Conservation (phyloP, 2,113 vertebrate species). For the Nothobranchius furzeri region DNA sequence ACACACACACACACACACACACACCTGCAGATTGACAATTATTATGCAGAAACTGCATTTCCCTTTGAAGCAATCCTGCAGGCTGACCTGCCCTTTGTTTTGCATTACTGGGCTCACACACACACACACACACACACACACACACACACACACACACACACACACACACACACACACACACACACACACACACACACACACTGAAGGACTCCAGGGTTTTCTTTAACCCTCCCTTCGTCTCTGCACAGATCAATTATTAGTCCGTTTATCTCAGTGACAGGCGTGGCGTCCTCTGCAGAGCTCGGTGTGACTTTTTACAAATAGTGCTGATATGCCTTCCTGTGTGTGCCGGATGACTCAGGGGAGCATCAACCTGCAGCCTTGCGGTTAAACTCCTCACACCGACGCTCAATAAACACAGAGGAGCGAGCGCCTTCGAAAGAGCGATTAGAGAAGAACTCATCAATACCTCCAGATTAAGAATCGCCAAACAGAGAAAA, state of each 20-base stretch:
- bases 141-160: background rate
- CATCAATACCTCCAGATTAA: constrained; percentile 1
- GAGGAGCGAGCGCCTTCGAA: constrained; percentile 5
- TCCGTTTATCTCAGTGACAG: constrained; percentile 67
- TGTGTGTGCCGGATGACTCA: constrained; percentile 30
- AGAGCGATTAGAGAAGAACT: background rate
- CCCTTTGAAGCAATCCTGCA: constrained; percentile 30
- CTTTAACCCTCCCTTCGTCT: constrained; percentile 67
- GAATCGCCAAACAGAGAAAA: background rate
- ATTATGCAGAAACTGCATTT: constrained; percentile 35
- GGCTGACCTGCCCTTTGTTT: constrained; percentile 4
- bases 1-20: background rate
- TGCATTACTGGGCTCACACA: background rate
- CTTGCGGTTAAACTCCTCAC: constrained; percentile 46
- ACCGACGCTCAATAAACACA: constrained; percentile 30
- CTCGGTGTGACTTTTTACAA: constrained; percentile 72
- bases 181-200: background rate
- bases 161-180: background rate
- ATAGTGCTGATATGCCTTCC: constrained; percentile 76
- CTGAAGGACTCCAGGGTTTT: constrained; percentile 13
- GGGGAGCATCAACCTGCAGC: constrained; percentile 34
- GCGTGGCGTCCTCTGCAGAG: constrained; percentile 53
- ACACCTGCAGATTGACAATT: constrained; percentile 10
- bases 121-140: background rate
- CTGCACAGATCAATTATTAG: constrained; percentile 77